These are phyloP conservation scores for Haliclona indistincta DNA, from an alignment of 37 sponge, comb jelly and placozoan species.

Conservation along the genomic window DNA sequence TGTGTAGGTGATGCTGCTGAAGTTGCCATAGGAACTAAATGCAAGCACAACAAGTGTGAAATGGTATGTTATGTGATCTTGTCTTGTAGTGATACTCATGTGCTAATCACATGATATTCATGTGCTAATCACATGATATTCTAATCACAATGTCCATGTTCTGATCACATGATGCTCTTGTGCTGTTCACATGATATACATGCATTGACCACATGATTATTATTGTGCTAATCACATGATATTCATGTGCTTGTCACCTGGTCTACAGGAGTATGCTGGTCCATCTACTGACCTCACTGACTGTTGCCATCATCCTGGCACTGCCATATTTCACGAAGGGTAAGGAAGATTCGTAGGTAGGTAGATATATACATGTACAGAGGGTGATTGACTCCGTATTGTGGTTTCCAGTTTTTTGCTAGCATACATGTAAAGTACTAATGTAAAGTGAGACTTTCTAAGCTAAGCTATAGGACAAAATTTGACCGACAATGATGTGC, in stretches of 20 bases:
- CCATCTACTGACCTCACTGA: conserved; percentile 32
- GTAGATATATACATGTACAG: too few species aligned
- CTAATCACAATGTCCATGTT: neutral
- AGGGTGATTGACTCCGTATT: too few species aligned
- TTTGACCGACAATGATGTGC: neutral
- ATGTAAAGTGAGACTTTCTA: too few species aligned
- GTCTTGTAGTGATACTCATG: too few species aligned
- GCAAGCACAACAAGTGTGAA: conserved; percentile 56
- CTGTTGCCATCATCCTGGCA: conserved; percentile 88
- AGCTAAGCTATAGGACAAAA: neutral
- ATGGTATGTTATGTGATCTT: conserved; percentile 48
- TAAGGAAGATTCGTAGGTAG: too few species aligned
- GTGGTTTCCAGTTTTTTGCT: too few species aligned
- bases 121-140: neutral
- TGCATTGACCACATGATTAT: too few species aligned
- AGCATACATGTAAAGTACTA: too few species aligned
- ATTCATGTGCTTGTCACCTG: neutral
- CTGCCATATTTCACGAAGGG: conserved; percentile 96
- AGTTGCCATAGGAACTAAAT: conserved; percentile 51
- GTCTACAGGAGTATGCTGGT: conserved; percentile 42
- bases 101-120: neutral
- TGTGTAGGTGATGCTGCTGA: conserved; percentile 1
- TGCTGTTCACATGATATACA: too few species aligned
- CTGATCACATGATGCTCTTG: too few species aligned
- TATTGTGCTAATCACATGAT: too few species aligned